Conservation (phyloP, 1,140 invertebrate species). For the Epicauta chinensis region DNA sequence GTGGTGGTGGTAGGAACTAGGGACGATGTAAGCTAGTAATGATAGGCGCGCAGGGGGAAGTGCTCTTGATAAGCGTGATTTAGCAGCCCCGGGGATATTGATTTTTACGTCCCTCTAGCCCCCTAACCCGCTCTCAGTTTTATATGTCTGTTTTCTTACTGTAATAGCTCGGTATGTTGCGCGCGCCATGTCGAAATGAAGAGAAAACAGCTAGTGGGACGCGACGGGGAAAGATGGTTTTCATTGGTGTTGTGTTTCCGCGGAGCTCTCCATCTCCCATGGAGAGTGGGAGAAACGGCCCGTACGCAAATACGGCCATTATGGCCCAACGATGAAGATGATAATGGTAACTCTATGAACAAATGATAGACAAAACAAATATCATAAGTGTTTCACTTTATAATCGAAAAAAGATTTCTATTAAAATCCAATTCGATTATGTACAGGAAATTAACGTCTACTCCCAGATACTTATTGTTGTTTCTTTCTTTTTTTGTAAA, state of each 20-base stretch:
- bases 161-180: conserved; percentile 43
- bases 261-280: conserved; percentile 16
- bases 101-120: conserved; percentile 51
- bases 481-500: too few relatives aligned
- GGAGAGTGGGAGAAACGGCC: conserved; percentile 27
- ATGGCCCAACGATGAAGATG: conserved; percentile 28
- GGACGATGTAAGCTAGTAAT: conserved; percentile 21
- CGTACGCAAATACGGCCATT: conserved; percentile 44
- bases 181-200: conserved; percentile 36
- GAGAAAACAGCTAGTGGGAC: conserved; percentile 34
- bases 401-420: too few relatives aligned
- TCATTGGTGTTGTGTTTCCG: conserved; percentile 44
- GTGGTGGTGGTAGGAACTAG: conserved; percentile 42
- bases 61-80: conserved; percentile 66
- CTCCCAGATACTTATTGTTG: too few relatives aligned
- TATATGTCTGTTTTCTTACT: conserved; percentile 48
- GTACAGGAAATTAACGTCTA: too few relatives aligned
- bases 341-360: too few relatives aligned
- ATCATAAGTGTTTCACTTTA: too few relatives aligned
- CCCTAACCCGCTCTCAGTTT: conserved; percentile 46
- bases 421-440: too few relatives aligned
- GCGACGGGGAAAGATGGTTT: conserved; percentile 38
- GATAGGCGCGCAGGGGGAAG: conserved; percentile 45
- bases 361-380: too few relatives aligned
- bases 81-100: conserved; percentile 65